Conservation (phyloP, 64 coral and sea anemone species). For the Cladopsammia gracilis region DNA sequence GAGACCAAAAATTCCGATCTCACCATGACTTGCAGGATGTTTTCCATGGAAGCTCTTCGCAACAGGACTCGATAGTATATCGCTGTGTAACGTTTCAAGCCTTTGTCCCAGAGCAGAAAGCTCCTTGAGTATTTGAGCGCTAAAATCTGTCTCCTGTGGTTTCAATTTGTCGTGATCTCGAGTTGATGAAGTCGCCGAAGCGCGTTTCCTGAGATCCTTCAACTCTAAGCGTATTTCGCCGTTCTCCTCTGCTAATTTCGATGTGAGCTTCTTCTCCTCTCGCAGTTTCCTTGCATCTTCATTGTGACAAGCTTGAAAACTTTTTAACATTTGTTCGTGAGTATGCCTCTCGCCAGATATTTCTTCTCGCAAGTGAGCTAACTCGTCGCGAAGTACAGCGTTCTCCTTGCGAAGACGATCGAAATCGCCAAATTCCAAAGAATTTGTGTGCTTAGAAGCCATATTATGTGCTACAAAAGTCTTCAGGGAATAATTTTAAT, state of each 20-base stretch:
- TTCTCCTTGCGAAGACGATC: conserved; percentile 77
- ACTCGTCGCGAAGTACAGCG: conserved; percentile 62
- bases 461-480: not conserved
- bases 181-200: not conserved
- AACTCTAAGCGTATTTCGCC: conserved; percentile 69
- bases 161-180: not conserved
- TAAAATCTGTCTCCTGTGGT: not conserved
- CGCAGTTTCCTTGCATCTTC: conserved; percentile 73
- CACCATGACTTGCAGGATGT: conserved; percentile 49
- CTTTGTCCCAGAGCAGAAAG: conserved; percentile 37
- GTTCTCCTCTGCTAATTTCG: conserved; percentile 69
- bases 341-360: conserved; percentile 74
- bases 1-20: conserved; percentile 34
- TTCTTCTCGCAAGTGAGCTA: conserved; percentile 72
- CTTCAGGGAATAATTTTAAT: not conserved
- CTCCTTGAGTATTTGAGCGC: not conserved
- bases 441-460: conserved; percentile 66
- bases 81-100: conserved; percentile 62
- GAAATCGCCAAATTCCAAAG: conserved; percentile 70
- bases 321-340: conserved; percentile 76
- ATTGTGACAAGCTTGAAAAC: conserved; percentile 67
- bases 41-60: conserved; percentile 44
- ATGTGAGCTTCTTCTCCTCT: conserved; percentile 70
- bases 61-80: conserved; percentile 64
- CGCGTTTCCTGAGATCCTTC: conserved; percentile 27